Evolutionary conservation across 37 sponge, comb jelly and placozoan species (phyloP).

Genomic region (Chondrilla cf. caribensis): DNA sequence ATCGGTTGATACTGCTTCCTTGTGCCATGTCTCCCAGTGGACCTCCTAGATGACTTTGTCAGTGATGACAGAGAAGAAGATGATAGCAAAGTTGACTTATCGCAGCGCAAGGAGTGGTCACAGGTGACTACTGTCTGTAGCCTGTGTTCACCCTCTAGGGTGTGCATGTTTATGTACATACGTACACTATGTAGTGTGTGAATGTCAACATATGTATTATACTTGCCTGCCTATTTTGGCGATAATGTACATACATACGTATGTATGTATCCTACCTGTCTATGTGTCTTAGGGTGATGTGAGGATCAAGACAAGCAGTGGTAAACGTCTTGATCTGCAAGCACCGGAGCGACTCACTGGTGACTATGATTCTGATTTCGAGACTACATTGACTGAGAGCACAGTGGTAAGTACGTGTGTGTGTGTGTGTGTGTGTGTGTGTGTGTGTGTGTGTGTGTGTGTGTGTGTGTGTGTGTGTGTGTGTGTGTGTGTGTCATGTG

Average conservation of each 20-base stretch:
- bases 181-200: too few relatives aligned
- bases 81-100: conserved; percentile 71
- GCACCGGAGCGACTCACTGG: conserved; percentile 77
- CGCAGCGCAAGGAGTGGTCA: conserved; percentile 75
- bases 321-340: conserved; percentile 48
- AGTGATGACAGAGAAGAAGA: neutral
- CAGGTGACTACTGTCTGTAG: conserved; percentile 4
- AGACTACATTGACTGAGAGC: conserved; percentile 29
- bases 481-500: neutral
- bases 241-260: too few relatives aligned
- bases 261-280: too few relatives aligned
- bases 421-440: neutral
- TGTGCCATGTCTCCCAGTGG: neutral
- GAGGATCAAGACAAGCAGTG: conserved; percentile 57
- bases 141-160: too few relatives aligned
- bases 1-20: too few relatives aligned
- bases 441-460: neutral
- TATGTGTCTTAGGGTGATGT: conserved; percentile 22
- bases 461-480: neutral
- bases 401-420: neutral
- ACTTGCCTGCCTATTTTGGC: too few relatives aligned
- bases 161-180: too few relatives aligned
- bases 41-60: too few relatives aligned
- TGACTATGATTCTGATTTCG: conserved; percentile 82
- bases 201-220: too few relatives aligned